Evolutionary conservation across 2,888 invertebrate genomes (phyloP), one percentile per base, ranked within the genome.

Genomic region (Noctua comes): DNA sequence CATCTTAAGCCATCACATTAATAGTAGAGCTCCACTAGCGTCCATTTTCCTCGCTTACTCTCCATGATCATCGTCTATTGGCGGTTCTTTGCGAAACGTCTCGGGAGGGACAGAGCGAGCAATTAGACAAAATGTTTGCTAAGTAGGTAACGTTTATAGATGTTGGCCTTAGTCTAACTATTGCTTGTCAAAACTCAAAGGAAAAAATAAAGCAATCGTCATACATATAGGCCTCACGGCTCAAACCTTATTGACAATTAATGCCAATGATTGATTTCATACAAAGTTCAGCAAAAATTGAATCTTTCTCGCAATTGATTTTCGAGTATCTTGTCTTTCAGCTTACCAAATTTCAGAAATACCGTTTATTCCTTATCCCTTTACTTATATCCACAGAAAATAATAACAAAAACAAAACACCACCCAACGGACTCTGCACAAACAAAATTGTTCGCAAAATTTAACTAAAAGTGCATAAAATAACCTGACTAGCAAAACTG

Each of bases 391-490:
- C 8, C 31, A n/a, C 46, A 13, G 5, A 74, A 54, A 64, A 40
- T 64, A 36, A 36, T 40, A n/a, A 48, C 46, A 68, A 73, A 73
- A 73, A 65, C 31, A 68, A 70, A 68, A 75, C 46, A 68, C 43
- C 31, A 54, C 27, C 62, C 43, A 68, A 59, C 80, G 24, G 40
- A 24, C 68, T 27, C 27, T 0, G 40, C 48, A 62, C 62, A 85
- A 82, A 68, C 68, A 78, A 84, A 86, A 82, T 82, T 74, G 68
- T 73, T 70, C n/a, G 18, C 57, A 79, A 71, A 81, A 77, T 86
- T 79, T 77, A 77, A 75, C 69, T 73, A 83, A 84, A 87, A 88
- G 68, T 87, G 84, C 87, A 86, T 84, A 84, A 86, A 89, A 85
- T 85, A 86, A 81, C 78, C 76, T 81, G 73, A 77, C 79, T 64